Evolutionary conservation across 2,888 invertebrate genomes (phyloP).

Genomic region (Abrostola triplasia): DNA sequence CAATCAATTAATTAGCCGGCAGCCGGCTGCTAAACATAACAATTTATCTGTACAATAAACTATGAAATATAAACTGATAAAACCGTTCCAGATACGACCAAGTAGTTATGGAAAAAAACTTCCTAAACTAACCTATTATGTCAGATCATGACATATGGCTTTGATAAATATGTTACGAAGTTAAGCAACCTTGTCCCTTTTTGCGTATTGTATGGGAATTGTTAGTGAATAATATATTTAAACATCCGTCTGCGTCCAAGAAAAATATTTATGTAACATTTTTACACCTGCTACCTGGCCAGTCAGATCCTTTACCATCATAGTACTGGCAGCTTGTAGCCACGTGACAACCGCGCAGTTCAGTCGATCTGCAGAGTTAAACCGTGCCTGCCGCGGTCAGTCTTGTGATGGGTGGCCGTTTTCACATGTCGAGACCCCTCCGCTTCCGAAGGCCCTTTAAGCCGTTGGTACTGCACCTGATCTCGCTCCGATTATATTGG

Average conservation of each 20-base stretch:
- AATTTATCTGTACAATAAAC: neutral
- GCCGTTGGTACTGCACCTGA: too few species aligned
- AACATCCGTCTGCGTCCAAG: neutral
- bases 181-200: neutral
- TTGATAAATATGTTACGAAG: neutral
- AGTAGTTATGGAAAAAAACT: conserved; percentile 1
- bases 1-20: neutral
- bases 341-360: too few species aligned
- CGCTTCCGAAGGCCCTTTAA: too few species aligned
- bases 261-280: too few species aligned
- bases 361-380: too few species aligned
- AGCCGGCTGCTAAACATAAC: neutral
- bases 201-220: neutral
- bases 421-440: too few species aligned
- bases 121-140: neutral
- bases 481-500: too few species aligned
- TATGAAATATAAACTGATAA: conserved; percentile 1
- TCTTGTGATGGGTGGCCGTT: too few species aligned
- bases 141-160: neutral
- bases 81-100: neutral
- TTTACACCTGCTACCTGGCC: too few species aligned
- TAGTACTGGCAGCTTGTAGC: too few species aligned
- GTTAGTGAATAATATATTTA: neutral
- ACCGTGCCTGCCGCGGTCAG: too few species aligned
- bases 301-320: too few species aligned